phyloP scores from a whole-genome alignment of 2,888 invertebrate genomes.

The Caenorhabditis virilis region DNA sequence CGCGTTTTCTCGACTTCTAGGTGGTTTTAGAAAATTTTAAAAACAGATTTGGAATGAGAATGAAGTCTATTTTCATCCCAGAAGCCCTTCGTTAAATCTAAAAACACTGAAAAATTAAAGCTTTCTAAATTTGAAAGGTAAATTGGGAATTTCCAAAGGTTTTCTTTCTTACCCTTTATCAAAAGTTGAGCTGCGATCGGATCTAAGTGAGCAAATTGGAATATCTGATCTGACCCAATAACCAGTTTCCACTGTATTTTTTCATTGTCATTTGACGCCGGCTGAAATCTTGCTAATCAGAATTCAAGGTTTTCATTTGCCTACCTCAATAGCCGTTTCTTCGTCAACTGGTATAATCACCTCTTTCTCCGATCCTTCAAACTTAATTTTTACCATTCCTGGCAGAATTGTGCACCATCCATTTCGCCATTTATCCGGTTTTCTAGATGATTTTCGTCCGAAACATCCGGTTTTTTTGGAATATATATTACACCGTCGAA shows the following conservation, averaged over 20 bases:
- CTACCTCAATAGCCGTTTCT: conserved; percentile 35
- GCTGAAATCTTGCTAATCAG: conserved; percentile 1
- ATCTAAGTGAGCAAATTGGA: conserved; percentile 30
- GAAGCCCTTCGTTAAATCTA: no score
- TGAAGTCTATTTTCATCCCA: no score
- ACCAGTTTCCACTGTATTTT: conserved; percentile 15
- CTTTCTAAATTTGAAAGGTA: no score
- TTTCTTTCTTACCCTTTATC: conserved; percentile 19
- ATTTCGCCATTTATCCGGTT: conserved; percentile 17
- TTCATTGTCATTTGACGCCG: neutral
- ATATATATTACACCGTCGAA: conserved; percentile 10
- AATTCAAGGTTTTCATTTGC: neutral
- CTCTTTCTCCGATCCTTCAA: conserved; percentile 20
- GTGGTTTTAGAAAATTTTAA: no score
- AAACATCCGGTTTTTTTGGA: conserved; percentile 19
- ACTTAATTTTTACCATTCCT: conserved; percentile 24
- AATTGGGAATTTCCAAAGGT: no score
- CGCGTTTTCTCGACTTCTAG: no score
- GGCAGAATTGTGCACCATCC: conserved; percentile 32
- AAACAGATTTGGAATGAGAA: no score
- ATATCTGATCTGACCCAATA: neutral
- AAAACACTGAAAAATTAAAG: neutral
- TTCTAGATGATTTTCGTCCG: neutral
- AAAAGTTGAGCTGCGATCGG: conserved; percentile 27
- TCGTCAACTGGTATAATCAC: conserved; percentile 25